Conservation (phyloP, 2,797 vertebrate species). For the Psittacula echo region DNA sequence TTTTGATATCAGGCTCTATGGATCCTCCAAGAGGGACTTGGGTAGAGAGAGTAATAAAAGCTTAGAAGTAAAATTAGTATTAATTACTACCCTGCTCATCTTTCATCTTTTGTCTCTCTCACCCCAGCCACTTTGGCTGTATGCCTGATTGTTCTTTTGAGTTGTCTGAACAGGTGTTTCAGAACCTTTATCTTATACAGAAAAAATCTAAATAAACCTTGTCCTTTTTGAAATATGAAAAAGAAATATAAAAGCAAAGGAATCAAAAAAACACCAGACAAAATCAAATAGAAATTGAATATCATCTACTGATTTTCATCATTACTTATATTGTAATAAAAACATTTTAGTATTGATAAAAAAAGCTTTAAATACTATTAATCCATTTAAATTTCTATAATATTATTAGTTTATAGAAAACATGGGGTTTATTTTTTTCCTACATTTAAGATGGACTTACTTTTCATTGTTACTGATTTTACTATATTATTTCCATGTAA, state of each 20-base stretch:
- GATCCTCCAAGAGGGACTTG: not conserved
- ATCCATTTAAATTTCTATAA: not conserved
- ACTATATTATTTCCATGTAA: not conserved
- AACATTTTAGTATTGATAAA: not conserved
- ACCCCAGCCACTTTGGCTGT: not conserved
- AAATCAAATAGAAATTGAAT: not conserved
- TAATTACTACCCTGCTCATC: not conserved
- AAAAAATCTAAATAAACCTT: not conserved
- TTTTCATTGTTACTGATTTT: not conserved
- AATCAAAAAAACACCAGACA: not conserved
- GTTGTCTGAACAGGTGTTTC: not conserved
- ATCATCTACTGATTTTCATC: not conserved
- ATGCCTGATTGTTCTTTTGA: not conserved
- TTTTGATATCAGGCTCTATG: not conserved
- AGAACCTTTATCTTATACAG: not conserved
- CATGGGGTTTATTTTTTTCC: not conserved
- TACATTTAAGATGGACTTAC: not conserved
- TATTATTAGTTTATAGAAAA: not conserved
- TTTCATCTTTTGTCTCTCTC: not conserved
- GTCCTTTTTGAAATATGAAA: not conserved
- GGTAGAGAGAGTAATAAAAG: not conserved
- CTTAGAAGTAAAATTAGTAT: not conserved
- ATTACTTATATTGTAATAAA: not conserved
- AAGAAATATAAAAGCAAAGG: not conserved
- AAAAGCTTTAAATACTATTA: not conserved